phyloP scores from a whole-genome alignment of 2,888 invertebrate species.

The Podabrus alpinus region DNA sequence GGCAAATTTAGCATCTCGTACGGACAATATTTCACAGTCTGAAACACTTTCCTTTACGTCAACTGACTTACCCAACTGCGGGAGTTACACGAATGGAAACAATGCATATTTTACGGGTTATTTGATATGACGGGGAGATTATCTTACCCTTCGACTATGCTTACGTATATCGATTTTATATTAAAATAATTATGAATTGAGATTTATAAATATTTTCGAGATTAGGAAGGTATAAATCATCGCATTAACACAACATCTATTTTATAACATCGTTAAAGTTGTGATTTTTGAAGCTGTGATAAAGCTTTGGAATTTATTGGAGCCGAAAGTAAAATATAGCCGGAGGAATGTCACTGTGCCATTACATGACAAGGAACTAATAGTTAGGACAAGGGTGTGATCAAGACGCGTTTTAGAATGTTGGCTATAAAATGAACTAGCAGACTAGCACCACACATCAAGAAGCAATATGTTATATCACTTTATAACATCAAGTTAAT shows the following conservation, averaged over 20 bases:
- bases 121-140: constrained; percentile 25
- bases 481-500: not conserved
- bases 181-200: constrained; percentile 7
- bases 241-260: constrained; percentile 40
- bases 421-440: not conserved
- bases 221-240: constrained; percentile 36
- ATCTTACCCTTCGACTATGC: constrained; percentile 4
- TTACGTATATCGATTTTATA: constrained; percentile 2
- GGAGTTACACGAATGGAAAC: constrained; percentile 30
- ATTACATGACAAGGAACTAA: constrained; percentile 49
- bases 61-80: constrained; percentile 31
- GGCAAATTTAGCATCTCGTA: constrained; percentile 51
- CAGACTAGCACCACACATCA: not conserved
- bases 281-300: constrained; percentile 45
- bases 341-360: constrained; percentile 34
- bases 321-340: constrained; percentile 38
- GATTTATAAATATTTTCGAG: constrained; percentile 18
- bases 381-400: constrained; percentile 30
- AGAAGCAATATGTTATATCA: not conserved
- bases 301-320: constrained; percentile 50
- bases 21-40: constrained; percentile 53
- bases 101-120: constrained; percentile 31
- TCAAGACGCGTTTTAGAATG: not conserved
- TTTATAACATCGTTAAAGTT: constrained; percentile 50
- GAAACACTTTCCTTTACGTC: constrained; percentile 46